phyloP scores from a whole-genome alignment of 2,113 vertebrate species.

The Amphiprion percula region DNA sequence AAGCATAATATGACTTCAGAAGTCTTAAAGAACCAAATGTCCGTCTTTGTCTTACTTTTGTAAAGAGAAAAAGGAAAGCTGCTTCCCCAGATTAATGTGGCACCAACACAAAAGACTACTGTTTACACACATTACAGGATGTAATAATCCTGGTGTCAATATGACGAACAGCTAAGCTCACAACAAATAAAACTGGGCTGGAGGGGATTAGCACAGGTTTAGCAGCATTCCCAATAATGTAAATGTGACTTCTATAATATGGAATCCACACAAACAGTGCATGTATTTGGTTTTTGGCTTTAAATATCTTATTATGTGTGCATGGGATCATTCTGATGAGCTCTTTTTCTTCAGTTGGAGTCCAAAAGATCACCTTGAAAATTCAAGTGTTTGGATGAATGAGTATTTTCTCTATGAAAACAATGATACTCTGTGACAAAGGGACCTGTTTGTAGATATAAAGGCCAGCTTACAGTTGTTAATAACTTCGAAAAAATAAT shows the following conservation, averaged over 20 bases:
- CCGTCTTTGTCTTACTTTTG: neutral
- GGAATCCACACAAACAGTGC: neutral
- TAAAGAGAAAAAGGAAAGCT: neutral
- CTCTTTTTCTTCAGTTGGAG: too few relatives aligned
- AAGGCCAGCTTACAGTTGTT: conserved; percentile 43
- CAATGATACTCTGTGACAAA: conserved; percentile 17
- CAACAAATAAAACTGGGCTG: neutral
- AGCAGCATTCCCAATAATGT: neutral
- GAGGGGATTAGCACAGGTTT: neutral
- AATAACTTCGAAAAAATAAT: conserved; percentile 39
- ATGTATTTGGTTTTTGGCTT: neutral
- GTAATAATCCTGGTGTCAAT: neutral
- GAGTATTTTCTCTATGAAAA: conserved; percentile 10
- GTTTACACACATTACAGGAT: neutral
- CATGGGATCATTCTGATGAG: neutral
- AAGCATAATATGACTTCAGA: neutral
- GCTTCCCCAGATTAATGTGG: neutral
- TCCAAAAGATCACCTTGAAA: neutral
- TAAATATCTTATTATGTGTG: neutral
- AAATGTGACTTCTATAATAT: neutral
- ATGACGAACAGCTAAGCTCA: neutral
- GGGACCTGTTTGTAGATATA: conserved; percentile 5
- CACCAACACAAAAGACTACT: conserved; percentile 6
- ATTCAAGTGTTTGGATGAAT: neutral
- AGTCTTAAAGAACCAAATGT: neutral